phyloP scores from a whole-genome alignment of 2,797 vertebrate species.

The Artibeus lituratus region DNA sequence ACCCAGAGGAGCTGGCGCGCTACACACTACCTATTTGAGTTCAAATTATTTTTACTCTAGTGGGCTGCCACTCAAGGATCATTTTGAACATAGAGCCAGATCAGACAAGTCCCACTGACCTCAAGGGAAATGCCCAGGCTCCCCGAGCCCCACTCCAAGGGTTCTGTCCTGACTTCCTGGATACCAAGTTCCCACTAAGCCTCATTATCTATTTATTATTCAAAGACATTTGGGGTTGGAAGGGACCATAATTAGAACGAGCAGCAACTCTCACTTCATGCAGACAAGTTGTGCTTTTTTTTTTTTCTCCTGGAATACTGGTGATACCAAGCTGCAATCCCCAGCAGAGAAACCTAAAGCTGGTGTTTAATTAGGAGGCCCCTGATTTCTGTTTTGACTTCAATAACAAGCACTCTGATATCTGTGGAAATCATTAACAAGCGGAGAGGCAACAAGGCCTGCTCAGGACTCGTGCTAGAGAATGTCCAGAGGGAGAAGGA shows the following conservation, averaged over 20 bases:
- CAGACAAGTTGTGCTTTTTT: neutral
- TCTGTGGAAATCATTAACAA: neutral
- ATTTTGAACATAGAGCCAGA: neutral
- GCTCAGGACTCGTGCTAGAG: neutral
- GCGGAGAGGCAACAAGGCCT: neutral
- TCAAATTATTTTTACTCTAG: neutral
- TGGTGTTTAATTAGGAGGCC: conserved; percentile 23
- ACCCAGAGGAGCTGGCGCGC: neutral
- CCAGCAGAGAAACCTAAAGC: neutral
- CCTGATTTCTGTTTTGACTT: neutral
- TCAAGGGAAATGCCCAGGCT: neutral
- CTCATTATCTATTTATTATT: neutral
- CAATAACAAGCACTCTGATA: neutral
- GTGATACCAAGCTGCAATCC: neutral
- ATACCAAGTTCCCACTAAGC: neutral
- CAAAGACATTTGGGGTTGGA: neutral
- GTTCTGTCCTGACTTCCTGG: neutral
- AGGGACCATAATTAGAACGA: neutral
- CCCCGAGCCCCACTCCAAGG: neutral
- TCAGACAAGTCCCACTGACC: neutral
- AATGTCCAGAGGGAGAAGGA: neutral
- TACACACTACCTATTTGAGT: neutral
- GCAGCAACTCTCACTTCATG: neutral
- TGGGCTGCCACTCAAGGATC: neutral
- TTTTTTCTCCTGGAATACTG: neutral